Evolutionary conservation across 2,113 vertebrate species (phyloP), one percentile per base, ranked within the genome.

Genomic region (Xyrauchen texanus): DNA sequence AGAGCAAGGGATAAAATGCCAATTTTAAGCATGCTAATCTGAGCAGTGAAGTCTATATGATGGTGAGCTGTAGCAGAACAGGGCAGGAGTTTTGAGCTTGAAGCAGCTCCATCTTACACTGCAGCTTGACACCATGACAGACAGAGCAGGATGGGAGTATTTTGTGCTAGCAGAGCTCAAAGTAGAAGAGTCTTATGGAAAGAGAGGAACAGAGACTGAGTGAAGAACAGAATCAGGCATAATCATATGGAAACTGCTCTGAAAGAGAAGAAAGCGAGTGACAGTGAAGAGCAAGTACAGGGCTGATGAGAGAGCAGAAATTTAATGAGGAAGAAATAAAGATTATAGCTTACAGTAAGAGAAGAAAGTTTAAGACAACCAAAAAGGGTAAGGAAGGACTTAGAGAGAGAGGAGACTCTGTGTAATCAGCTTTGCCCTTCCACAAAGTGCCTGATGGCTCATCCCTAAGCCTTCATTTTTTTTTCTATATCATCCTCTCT

Each of bases 341-440:
- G 74, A 76, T 76, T 76, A 76, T 45, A 66, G 49, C 62, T 76
- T 64, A 65, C 16, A 71, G 75, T 61, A 61, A 58, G 62, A 84
- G 87, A 68, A 70, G 58, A 45, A 63, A 44, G 42, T 47, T 70
- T 58, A 13, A 65, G 60, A 69, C 55, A 74, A n/a, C 47, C 57
- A 73, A 34, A 71, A 12, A 8, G n/a, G 34, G 55, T 52, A 42
- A 63, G 44, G 60, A 76, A 57, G 49, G 78, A 77, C 72, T 70
- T 69, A 77, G 78, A 68, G 68, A 72, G 52, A 44, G 79, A 77
- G 46, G 46, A 76, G 73, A 75, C 60, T 62, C 45, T 60, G 64
- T 58, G 44, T 66, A 81, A 81, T 84, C 89, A 88, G 82, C 82
- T 82, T 72, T 72, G 68, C 75, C 83, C 66, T 83, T 67, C 83